Conservation (phyloP, 2,797 vertebrate species). For the Phalloptychus januarius region DNA sequence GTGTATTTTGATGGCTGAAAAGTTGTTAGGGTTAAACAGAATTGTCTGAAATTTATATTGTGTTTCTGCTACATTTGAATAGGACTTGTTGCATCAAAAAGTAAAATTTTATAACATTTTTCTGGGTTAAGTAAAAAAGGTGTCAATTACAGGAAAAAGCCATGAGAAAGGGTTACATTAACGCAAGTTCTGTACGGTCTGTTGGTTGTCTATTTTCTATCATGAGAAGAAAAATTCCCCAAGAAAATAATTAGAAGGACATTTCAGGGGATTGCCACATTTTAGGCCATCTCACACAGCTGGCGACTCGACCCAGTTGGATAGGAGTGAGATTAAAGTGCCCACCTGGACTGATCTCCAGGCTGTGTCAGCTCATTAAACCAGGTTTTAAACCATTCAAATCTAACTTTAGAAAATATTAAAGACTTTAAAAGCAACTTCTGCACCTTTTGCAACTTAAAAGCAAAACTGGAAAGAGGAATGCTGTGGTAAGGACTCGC, state of each 20-base stretch:
- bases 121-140: background rate
- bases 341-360: background rate
- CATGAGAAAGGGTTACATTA: background rate
- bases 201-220: background rate
- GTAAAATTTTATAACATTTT: background rate
- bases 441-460: background rate
- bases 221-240: background rate
- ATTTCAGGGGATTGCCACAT: background rate
- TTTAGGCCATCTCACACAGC: background rate
- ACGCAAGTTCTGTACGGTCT: background rate
- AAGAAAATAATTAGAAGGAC: background rate
- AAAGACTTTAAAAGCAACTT: background rate
- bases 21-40: background rate
- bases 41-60: background rate
- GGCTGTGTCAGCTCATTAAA: background rate
- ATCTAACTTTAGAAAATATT: background rate
- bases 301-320: background rate
- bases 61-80: background rate
- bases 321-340: background rate
- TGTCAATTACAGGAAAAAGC: background rate
- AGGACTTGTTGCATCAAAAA: background rate
- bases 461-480: constrained; percentile 7
- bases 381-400: background rate
- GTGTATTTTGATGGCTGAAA: background rate
- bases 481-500: background rate